Conservation (phyloP, 1,140 invertebrate species). For the Zaprionus tsacasi region DNA sequence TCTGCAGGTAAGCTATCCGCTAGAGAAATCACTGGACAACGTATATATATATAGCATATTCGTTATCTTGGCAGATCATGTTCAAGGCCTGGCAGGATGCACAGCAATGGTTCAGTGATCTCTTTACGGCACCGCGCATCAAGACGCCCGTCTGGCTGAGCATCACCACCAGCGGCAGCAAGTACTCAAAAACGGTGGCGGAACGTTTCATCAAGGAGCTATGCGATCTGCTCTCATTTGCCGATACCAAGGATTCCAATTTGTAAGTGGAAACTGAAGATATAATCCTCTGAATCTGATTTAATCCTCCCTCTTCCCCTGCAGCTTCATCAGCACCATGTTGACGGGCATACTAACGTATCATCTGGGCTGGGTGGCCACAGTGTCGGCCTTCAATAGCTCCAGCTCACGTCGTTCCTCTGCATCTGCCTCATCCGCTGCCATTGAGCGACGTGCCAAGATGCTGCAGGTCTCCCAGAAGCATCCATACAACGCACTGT, state of each 20-base stretch:
- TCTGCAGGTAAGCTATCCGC: slow-evolving; percentile 50
- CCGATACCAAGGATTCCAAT: slow-evolving; percentile 92
- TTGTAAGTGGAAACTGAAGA: slow-evolving; percentile 88
- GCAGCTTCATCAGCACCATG: slow-evolving; percentile 95
- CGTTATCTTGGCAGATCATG: slow-evolving; percentile 78
- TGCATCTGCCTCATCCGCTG: slow-evolving; percentile 65
- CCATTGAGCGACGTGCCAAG: slow-evolving; percentile 78
- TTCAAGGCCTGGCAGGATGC: slow-evolving; percentile 85
- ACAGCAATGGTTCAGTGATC: slow-evolving; percentile 87
- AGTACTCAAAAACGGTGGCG: slow-evolving; percentile 84
- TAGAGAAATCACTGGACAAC: background rate
- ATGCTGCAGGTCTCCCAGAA: slow-evolving; percentile 78
- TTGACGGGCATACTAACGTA: slow-evolving; percentile 94
- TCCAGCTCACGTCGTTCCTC: slow-evolving; percentile 47
- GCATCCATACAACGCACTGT: slow-evolving; percentile 91
- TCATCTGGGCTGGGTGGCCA: slow-evolving; percentile 95
- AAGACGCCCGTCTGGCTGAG: slow-evolving; percentile 88
- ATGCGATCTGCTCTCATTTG: slow-evolving; percentile 86
- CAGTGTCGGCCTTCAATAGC: slow-evolving; percentile 85
- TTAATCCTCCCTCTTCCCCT: slow-evolving; percentile 66
- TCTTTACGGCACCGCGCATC: slow-evolving; percentile 88
- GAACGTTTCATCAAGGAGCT: slow-evolving; percentile 86
- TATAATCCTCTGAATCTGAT: background rate
- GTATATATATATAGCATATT: background rate
- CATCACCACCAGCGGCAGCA: slow-evolving; percentile 85